These are phyloP conservation scores for Scopus umbretta DNA, from an alignment of 2,113 vertebrate species.

Conservation along the genomic window DNA sequence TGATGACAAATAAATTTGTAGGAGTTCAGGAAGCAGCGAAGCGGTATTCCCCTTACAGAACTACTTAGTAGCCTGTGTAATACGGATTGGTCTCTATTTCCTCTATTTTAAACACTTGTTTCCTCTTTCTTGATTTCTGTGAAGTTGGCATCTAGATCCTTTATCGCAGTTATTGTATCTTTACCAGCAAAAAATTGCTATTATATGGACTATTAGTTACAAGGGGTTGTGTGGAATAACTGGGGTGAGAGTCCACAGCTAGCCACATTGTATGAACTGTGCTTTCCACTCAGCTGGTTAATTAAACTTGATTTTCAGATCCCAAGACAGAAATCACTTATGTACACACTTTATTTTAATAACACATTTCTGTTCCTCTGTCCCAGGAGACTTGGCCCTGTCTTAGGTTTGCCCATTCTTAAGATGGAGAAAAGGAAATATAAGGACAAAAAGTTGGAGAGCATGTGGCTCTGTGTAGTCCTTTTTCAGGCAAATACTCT, in stretches of 20 bases:
- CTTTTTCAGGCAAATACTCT: neutral
- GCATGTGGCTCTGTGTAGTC: neutral
- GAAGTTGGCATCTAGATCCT: neutral
- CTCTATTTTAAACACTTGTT: neutral
- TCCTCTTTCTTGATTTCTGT: neutral
- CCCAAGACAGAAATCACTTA: neutral
- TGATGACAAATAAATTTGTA: neutral
- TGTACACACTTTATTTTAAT: neutral
- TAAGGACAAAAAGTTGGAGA: neutral
- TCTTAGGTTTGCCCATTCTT: neutral
- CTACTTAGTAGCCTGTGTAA: neutral
- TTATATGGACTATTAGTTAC: neutral
- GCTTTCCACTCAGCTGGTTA: neutral
- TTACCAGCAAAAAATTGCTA: neutral
- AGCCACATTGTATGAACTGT: neutral
- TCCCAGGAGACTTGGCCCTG: neutral
- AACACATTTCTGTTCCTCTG: neutral
- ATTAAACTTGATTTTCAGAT: conserved; percentile 11
- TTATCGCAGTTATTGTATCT: neutral
- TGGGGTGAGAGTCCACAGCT: neutral
- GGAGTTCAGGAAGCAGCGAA: neutral
- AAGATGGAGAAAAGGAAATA: neutral
- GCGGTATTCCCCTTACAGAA: neutral
- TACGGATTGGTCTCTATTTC: neutral
- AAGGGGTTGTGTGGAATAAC: neutral